These are phyloP conservation scores for Axea sp. DNA, from an alignment of 2,888 invertebrate species.

Conservation along the genomic window DNA sequence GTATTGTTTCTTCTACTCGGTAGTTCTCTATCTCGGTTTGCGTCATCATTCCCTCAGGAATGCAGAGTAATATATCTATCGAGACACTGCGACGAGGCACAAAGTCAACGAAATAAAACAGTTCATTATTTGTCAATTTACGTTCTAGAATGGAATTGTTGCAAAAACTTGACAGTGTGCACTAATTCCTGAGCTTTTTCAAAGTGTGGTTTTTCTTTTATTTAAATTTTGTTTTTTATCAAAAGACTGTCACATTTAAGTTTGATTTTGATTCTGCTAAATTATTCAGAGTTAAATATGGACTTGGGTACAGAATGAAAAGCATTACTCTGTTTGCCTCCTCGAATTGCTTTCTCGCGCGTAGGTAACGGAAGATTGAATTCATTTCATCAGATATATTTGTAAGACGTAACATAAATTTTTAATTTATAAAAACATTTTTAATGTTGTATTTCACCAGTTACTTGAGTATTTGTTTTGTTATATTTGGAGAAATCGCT, in stretches of 20 bases:
- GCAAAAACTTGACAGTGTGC: conserved; percentile 5
- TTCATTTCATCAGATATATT: background rate
- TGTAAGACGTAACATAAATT: background rate
- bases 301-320: background rate
- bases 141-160: conserved; percentile 1
- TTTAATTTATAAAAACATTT: background rate
- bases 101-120: conserved; percentile 24
- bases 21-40: conserved; percentile 18
- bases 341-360: background rate
- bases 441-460: too few relatives aligned
- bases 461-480: too few relatives aligned
- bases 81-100: conserved; percentile 13
- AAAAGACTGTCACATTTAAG: background rate
- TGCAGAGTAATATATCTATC: conserved; percentile 20
- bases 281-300: conserved; percentile 9
- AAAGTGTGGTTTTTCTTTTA: background rate
- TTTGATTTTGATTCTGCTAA: conserved; percentile 1
- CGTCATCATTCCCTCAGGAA: conserved; percentile 11
- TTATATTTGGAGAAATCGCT: too few relatives aligned
- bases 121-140: conserved; percentile 17
- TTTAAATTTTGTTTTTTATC: conserved; percentile 5
- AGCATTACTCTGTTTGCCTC: background rate
- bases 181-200: conserved; percentile 1
- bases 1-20: conserved; percentile 18
- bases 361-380: background rate